These are phyloP conservation scores for Tetheella fluctuosa DNA, from an alignment of 2,888 invertebrate genomes.

Conservation along the genomic window DNA sequence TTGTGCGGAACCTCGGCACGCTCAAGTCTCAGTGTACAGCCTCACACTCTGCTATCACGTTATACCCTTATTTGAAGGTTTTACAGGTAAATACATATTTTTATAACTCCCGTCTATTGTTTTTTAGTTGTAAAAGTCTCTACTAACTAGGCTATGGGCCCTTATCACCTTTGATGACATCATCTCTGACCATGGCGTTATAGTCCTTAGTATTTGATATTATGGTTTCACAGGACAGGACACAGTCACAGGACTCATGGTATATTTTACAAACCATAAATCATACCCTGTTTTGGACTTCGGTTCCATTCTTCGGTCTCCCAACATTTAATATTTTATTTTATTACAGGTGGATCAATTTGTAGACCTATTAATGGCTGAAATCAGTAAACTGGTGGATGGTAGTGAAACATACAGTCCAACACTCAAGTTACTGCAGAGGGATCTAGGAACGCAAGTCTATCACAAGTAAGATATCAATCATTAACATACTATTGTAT, in stretches of 20 bases:
- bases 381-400: conserved; percentile 88
- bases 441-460: conserved; percentile 88
- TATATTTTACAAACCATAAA: too few relatives aligned
- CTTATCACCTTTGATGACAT: too few relatives aligned
- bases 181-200: too few relatives aligned
- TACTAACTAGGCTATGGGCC: too few relatives aligned
- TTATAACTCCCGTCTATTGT: not conserved
- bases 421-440: conserved; percentile 85
- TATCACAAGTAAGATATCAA: conserved; percentile 77
- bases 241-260: too few relatives aligned
- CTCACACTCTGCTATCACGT: conserved; percentile 81
- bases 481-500: not conserved
- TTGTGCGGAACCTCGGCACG: conserved; percentile 87
- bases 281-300: too few relatives aligned
- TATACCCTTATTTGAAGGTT: conserved; percentile 89
- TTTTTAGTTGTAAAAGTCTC: too few relatives aligned
- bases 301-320: too few relatives aligned
- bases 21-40: conserved; percentile 85
- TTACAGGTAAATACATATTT: conserved; percentile 73
- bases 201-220: not conserved
- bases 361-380: conserved; percentile 86
- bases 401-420: conserved; percentile 93
- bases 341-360: conserved; percentile 74
- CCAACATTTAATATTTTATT: too few relatives aligned
- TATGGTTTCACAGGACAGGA: too few relatives aligned